Conservation (phyloP, 2,888 invertebrate genomes). For the Barypeithes pellucidus region DNA sequence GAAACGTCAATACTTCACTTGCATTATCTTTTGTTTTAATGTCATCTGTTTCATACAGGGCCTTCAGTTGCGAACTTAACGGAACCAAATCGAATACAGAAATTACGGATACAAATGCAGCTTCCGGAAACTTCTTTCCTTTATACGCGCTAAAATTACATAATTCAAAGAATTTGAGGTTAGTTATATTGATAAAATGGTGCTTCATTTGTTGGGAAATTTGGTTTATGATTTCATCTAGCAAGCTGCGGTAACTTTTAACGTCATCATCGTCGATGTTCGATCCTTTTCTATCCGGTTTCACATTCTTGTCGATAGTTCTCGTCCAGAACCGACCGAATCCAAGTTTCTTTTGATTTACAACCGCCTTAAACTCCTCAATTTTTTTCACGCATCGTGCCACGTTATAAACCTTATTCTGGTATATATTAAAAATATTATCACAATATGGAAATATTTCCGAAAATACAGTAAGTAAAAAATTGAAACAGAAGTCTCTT, state of each 20-base stretch:
- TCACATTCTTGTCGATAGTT: not conserved
- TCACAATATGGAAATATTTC: conserved; percentile 47
- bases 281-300: conserved; percentile 7
- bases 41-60: conserved; percentile 32
- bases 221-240: conserved; percentile 29
- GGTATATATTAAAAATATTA: conserved; percentile 40
- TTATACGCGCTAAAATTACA: conserved; percentile 37
- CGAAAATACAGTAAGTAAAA: conserved; percentile 54
- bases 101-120: conserved; percentile 25
- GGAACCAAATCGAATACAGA: conserved; percentile 4
- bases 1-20: conserved; percentile 26
- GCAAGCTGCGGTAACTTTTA: conserved; percentile 18
- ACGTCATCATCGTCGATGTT: conserved; percentile 16
- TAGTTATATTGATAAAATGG: conserved; percentile 35
- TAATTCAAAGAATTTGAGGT: conserved; percentile 40
- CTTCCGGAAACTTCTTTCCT: conserved; percentile 30
- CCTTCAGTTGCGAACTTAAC: conserved; percentile 32
- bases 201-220: conserved; percentile 26
- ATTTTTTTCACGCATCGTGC: not conserved
- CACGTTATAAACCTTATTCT: not conserved
- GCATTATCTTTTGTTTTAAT: conserved; percentile 17
- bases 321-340: conserved; percentile 23
- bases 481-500: conserved; percentile 52
- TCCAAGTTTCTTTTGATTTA: conserved; percentile 25
- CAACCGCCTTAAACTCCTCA: not conserved